Evolutionary conservation across 1,140 invertebrate genomes (phyloP), one percentile per base, ranked within the genome.

Genomic region (Megalopta genalis): DNA sequence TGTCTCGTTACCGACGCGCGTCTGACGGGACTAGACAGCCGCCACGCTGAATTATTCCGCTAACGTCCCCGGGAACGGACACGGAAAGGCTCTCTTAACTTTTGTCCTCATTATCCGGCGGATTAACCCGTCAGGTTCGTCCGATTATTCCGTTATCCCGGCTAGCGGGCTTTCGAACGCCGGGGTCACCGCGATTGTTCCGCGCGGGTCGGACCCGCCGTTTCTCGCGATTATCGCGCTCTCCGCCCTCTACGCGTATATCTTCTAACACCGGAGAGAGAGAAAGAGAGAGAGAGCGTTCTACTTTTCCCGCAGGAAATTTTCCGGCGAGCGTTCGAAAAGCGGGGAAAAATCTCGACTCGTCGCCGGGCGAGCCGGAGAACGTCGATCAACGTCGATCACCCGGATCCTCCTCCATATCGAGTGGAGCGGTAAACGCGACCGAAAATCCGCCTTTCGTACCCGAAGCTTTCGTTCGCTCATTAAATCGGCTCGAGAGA

Each of bases 41-140:
- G 72, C 74, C 82, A 75, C 83, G 82, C 66, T 85, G 69, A 84
- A 84, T 85, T 85, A 85, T 85, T 85, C 78, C 25, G 18, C 32
- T 65, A 81, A 81, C 59, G 60, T 81, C 59, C 66, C 62, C 25
- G 21, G 25, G 78, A 84, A 72, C 68, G 59, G 83, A 85, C 83
- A 65, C 64, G 82, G 60, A 68, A 77, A 84, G 63, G 49, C 49
- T 79, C 27, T 76, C 67, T 74, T 52, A 74, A 73, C 76, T 78
- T 78, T 78, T 65, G 68, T 72, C 77, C 77, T 73, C 63, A 79
- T 79, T 79, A 79, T 79, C 63, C 70, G 23, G 23, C 52, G 77
- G 71, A 79, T 79, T 73, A 73, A 79, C 64, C 77, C 49, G 77
- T 74, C 77, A 67, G 66, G 54, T 49, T 27, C 23, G 70, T 6